A percentile compares a stretch with the other conserved stretches of the same genome.
These are phyloP conservation scores for Orchesellides sinensis DNA, from an alignment of 2,888 invertebrate genomes.

Conservation along the genomic window DNA sequence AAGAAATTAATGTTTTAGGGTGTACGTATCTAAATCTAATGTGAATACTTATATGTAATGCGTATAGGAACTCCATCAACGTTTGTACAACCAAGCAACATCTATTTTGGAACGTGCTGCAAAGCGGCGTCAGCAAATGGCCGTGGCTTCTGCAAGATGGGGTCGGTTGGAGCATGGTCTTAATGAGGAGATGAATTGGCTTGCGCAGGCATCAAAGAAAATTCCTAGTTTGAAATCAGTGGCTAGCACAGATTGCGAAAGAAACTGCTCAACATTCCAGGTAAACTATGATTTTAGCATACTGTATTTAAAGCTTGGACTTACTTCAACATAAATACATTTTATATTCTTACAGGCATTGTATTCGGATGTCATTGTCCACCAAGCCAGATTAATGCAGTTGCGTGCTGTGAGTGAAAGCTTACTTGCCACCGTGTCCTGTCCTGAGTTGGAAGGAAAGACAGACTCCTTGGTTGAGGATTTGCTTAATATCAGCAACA, in stretches of 20 bases:
- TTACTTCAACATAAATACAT: neutral
- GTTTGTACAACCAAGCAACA: constrained; percentile 86
- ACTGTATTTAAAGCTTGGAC: neutral
- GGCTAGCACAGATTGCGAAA: constrained; percentile 89
- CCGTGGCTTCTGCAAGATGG: constrained; percentile 91
- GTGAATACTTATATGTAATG: constrained; percentile 17
- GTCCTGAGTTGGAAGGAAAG: constrained; percentile 85
- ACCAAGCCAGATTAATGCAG: constrained; percentile 87
- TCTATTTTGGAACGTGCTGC: constrained; percentile 88
- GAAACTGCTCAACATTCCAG: constrained; percentile 84
- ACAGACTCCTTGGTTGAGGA: constrained; percentile 86
- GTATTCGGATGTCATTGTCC: constrained; percentile 87
- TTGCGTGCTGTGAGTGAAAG: constrained; percentile 85
- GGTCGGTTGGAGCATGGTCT: constrained; percentile 88
- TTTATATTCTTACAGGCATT: constrained; percentile 79
- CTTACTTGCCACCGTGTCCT: constrained; percentile 85
- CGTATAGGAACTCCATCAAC: constrained; percentile 82
- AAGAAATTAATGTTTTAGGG: no score
- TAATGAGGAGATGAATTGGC: constrained; percentile 89
- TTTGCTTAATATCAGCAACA: constrained; percentile 85
- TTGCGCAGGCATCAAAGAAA: constrained; percentile 89
- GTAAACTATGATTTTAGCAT: neutral
- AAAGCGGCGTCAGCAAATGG: constrained; percentile 88
- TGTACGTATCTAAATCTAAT: neutral
- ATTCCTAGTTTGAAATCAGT: constrained; percentile 89